Base-by-base conservation (phyloP, 1,140 invertebrate species). In the Drosophila bocki region DNA sequence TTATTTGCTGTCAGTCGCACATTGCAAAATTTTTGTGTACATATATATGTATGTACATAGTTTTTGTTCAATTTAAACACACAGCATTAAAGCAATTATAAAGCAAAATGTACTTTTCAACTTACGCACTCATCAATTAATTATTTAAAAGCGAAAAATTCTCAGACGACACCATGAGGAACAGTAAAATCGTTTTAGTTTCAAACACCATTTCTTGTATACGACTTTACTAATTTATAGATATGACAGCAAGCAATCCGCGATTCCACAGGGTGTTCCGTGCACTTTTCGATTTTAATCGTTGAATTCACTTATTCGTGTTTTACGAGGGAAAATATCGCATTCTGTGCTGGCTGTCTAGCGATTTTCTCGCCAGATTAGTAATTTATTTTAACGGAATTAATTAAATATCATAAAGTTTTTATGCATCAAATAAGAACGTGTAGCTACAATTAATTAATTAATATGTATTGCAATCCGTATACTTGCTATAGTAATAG, bases 211-310 rank as follows among this genome's bases (percentile, higher is more conserved):
- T 70, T 70, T 70, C 67, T 68, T 68, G 67, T 70, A 70, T 70
- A 70, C 67, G 67, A 70, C 67, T 68, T 70, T 70, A 68, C 67
- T 67, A 51, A 69, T 67, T 69, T 48, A 70, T 70, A 70, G 67
- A 68, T 70, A 67, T 70, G 67, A 70, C 67, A 67, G 67, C 63
- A 70, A 70, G 67, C 67, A 64, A 70, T 70, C 15, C 48, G 62
- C 67, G 17, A 69, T 53, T 65, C 15, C 19, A 70, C 39, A 70
- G 67, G 67, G 67, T 70, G 62, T 26, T 15, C 19, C 67, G 32
- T 44, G 48, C 39, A 32, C 44, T 12, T 29, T 15, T 22, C n/a
- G 15, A 65, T 65, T 26, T 50, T 65, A 41, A 69, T 65, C 61
- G 67, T 17, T 44, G 12, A 33, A 26, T 53, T 65, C 45, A 51